Evolutionary conservation across 1,140 invertebrate genomes (phyloP).

Genomic region (Dendroctonus ponderosae): DNA sequence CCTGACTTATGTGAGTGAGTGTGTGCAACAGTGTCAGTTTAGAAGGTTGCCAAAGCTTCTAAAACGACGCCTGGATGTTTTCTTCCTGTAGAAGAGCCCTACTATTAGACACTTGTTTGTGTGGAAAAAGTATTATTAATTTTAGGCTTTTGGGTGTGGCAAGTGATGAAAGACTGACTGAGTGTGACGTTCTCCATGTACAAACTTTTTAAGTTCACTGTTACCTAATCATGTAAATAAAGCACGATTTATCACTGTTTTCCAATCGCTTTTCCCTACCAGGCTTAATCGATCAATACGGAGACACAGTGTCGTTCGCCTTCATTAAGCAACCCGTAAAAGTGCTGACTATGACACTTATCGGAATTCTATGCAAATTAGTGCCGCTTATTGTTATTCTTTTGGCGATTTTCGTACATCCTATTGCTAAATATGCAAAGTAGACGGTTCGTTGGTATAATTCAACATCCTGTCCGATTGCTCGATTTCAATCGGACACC

Average conservation of each 20-base stretch:
- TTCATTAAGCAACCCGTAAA: too few relatives aligned
- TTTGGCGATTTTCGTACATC: constrained; percentile 22
- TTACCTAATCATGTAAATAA: too few relatives aligned
- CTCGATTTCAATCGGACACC: too few relatives aligned
- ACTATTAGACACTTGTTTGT: not conserved
- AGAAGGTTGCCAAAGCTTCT: not conserved
- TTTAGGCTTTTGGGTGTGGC: not conserved
- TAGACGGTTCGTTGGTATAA: constrained; percentile 9
- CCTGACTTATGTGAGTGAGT: too few relatives aligned
- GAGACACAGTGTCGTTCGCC: too few relatives aligned
- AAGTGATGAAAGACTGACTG: too few relatives aligned
- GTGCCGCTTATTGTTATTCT: constrained; percentile 26
- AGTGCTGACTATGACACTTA: too few relatives aligned
- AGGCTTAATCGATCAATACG: too few relatives aligned
- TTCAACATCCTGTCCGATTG: constrained; percentile 13
- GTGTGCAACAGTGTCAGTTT: not conserved
- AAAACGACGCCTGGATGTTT: not conserved
- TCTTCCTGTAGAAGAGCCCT: constrained; percentile 6
- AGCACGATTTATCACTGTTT: too few relatives aligned
- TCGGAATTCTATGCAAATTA: too few relatives aligned
- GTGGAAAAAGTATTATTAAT: constrained; percentile 5
- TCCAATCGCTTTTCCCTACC: too few relatives aligned
- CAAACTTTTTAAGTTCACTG: not conserved
- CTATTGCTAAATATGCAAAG: constrained; percentile 28
- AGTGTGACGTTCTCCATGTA: not conserved